Evolutionary conservation across 2,888 invertebrate genomes (phyloP).

Genomic region (Magallana nippona): DNA sequence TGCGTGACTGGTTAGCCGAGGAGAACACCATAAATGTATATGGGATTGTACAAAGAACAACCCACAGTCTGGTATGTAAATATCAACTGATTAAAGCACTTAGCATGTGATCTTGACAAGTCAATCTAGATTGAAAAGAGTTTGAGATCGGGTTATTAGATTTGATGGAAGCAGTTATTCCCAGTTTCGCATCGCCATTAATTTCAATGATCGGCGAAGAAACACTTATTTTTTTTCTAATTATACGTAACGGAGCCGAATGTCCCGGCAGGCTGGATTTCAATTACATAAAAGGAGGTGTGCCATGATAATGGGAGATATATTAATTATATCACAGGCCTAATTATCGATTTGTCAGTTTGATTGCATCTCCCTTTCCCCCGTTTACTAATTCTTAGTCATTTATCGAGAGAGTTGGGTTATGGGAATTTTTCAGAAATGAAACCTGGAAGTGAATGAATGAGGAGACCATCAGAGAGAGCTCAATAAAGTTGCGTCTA

Average conservation of each 20-base stretch:
- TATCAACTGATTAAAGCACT: no score
- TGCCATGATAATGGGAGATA: not conserved
- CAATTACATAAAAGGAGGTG: constrained; percentile 16
- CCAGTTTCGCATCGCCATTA: not conserved
- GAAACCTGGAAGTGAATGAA: no score
- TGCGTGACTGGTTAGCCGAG: no score
- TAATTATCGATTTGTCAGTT: not conserved
- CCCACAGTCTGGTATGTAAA: no score
- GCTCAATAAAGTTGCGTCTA: no score
- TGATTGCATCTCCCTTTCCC: not conserved
- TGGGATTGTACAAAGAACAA: no score
- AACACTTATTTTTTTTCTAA: not conserved
- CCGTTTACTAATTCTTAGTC: not conserved
- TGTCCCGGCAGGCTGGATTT: not conserved
- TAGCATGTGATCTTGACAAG: no score
- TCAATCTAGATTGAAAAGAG: no score
- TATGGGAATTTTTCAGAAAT: no score
- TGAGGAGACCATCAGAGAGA: no score
- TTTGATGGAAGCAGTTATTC: not conserved
- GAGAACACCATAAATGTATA: no score
- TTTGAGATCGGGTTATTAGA: not conserved
- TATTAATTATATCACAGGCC: no score
- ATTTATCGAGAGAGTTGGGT: not conserved
- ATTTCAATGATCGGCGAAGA: not conserved
- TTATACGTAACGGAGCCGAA: not conserved